Evolutionary conservation across 1,140 invertebrate species (phyloP).

Genomic region (Vollenhovia emeryi): DNA sequence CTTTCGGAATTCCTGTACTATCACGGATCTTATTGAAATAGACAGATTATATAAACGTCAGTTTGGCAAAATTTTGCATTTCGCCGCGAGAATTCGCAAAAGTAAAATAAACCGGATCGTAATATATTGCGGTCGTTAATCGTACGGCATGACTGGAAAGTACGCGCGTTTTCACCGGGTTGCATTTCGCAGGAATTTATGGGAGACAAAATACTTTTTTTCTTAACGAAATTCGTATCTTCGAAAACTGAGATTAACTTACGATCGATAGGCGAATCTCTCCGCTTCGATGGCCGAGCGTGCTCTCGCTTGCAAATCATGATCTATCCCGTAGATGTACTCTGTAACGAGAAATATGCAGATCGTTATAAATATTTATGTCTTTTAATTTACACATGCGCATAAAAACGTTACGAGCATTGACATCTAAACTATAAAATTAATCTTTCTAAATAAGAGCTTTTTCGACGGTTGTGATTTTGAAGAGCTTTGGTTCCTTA

Average conservation of each 20-base stretch:
- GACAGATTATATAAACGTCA: conserved; percentile 29
- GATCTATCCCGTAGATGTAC: conserved; percentile 83
- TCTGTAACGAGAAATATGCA: conserved; percentile 74
- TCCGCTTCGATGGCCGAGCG: conserved; percentile 83
- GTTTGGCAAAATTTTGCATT: conserved; percentile 12
- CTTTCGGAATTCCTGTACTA: conserved; percentile 47
- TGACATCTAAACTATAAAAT: not conserved
- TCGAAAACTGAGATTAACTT: conserved; percentile 41
- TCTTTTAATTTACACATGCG: not conserved
- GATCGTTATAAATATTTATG: not conserved
- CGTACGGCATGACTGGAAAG: not conserved
- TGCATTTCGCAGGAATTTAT: not conserved
- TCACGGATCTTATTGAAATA: conserved; percentile 3
- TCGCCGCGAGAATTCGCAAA: not conserved
- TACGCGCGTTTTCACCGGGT: not conserved
- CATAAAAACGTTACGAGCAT: not conserved
- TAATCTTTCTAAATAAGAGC: not conserved
- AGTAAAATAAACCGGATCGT: not conserved
- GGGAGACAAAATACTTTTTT: not conserved
- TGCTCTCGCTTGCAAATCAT: conserved; percentile 83
- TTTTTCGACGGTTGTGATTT: not conserved
- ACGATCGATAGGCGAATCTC: conserved; percentile 78
- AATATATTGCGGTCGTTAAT: conserved; percentile 35
- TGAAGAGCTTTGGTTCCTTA: not conserved
- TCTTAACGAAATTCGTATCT: not conserved